Evolutionary conservation across 2,888 invertebrate genomes (phyloP), one percentile per base, ranked within the genome.

Genomic region (Plagiodera versicolora): DNA sequence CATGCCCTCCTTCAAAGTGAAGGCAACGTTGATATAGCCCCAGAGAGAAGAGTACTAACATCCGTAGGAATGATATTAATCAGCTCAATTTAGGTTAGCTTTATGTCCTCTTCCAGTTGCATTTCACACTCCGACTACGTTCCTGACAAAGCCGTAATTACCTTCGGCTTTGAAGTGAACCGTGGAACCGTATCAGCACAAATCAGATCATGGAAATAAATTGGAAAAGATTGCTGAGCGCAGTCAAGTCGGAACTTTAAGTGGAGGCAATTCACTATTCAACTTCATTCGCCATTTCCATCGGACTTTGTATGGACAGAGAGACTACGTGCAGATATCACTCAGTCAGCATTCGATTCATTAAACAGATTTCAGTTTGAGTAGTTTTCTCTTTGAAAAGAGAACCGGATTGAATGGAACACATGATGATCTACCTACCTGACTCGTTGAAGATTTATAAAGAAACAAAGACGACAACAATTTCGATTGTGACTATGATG

Each of bases 201-300:
- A 72, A 72, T 74, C 73, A 73, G 70, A 73, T 74, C 72, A 71
- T 69, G 70, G 71, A 72, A 72, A 70, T 72, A 70, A 74, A 74
- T 73, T 71, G 71, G 48, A 39, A 57, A 58, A 45, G 57, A 57
- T 56, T 56, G 52, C 51, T 20, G 28, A 56, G 18, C 20, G 18
- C 18, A 47, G 55, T n/a, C 39, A 39, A 39, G 39, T 39, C 6
- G 39, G 39, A 14, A 39, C 39, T 39, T 39, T 39, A 39, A 39
- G 39, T 39, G 39, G 39, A 39, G 14, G 39, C 39, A 39, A 39
- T 39, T 11, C 14, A 39, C 39, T 14, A 39, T 39, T 4, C n/a
- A 14, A 14, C 11, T 32, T 11, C 39, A 3, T 39, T 24, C 24
- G 39, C 39, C 4, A 39, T 39, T 39, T n/a, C 39, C 2, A 39